These are phyloP conservation scores for Chanos chanos DNA, from an alignment of 2,797 vertebrate species.

Conservation along the genomic window DNA sequence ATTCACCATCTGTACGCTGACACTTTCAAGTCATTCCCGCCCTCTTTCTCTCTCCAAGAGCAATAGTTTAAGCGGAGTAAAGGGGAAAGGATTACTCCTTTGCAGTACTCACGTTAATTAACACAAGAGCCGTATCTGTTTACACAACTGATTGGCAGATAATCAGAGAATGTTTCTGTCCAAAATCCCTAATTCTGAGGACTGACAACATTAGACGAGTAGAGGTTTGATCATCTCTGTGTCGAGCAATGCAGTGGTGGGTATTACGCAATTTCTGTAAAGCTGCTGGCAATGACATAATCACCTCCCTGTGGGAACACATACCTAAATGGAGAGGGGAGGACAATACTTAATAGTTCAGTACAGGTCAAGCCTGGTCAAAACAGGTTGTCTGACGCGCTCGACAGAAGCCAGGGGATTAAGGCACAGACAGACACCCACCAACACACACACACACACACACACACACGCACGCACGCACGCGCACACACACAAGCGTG, in stretches of 20 bases:
- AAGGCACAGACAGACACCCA: background rate
- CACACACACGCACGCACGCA: background rate
- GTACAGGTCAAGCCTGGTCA: constrained; percentile 49
- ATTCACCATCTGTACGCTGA: too few relatives aligned
- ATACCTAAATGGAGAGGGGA: constrained; percentile 55
- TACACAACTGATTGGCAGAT: background rate
- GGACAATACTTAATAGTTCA: constrained; percentile 60
- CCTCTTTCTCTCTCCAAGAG: constrained; percentile 3
- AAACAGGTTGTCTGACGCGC: constrained; percentile 34
- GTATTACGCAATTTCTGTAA: constrained; percentile 46
- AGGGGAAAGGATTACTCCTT: background rate
- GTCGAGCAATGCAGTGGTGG: constrained; percentile 1
- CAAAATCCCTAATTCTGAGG: too few relatives aligned
- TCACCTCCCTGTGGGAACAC: constrained; percentile 47
- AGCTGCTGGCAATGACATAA: constrained; percentile 54
- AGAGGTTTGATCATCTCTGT: constrained; percentile 11
- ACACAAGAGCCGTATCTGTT: background rate
- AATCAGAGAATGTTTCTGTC: too few relatives aligned
- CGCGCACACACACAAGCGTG: too few relatives aligned
- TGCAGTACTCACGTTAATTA: constrained; percentile 22
- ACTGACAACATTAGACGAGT: constrained; percentile 6
- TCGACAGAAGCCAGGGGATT: constrained; percentile 37
- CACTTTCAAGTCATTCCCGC: too few relatives aligned
- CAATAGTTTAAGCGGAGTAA: constrained; percentile 16
- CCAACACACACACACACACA: background rate